Percentiles rank a stretch among this genome's conserved stretches.
Conservation (phyloP, 2,113 vertebrate species). For the Halcyon senegalensis region DNA sequence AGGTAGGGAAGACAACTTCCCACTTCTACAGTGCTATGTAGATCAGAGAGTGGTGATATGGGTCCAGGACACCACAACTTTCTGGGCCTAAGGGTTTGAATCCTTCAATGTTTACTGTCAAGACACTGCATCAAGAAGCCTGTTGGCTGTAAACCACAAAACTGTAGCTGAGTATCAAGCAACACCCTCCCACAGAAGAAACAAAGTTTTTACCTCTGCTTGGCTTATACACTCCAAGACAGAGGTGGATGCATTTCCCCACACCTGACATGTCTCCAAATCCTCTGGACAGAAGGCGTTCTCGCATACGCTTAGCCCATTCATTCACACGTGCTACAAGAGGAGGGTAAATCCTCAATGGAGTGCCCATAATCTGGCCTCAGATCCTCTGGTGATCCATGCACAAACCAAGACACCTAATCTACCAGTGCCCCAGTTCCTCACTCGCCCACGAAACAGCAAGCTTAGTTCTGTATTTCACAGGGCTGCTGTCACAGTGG, state of each 20-base stretch:
- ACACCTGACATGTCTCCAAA: neutral
- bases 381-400: neutral
- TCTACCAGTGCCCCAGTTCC: neutral
- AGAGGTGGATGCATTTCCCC: neutral
- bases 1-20: neutral
- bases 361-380: neutral
- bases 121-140: neutral
- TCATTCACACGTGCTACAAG: neutral
- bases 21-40: neutral
- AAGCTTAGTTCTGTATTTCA: neutral
- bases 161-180: neutral
- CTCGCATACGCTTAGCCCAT: fast-evolving
- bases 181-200: neutral
- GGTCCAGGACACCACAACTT: neutral
- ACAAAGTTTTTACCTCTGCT: neutral
- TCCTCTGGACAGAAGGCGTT: neutral
- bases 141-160: neutral
- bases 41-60: neutral
- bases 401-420: neutral
- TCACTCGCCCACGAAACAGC: neutral
- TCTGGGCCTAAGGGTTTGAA: neutral
- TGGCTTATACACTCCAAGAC: neutral
- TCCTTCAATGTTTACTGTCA: neutral
- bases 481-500: neutral
- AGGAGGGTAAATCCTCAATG: neutral